Percentiles rank a stretch among this genome's conserved stretches.
These are phyloP conservation scores for Takifugu bimaculatus DNA, from an alignment of 2,113 vertebrate genomes.

Conservation along the genomic window DNA sequence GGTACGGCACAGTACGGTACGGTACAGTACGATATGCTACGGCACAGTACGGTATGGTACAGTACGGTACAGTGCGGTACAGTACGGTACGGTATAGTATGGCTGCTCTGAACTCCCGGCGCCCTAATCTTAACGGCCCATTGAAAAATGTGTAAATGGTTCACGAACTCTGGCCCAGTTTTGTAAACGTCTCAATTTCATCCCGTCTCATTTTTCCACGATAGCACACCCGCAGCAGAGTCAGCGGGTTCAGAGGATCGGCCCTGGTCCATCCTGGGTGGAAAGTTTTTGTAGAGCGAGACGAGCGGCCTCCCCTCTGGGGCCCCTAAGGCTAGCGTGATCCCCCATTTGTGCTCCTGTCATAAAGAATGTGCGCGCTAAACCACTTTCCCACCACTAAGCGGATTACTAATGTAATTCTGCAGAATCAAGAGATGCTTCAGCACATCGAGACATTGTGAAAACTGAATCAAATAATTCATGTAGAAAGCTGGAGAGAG, in stretches of 20 bases:
- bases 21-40: too few relatives aligned
- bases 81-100: too few relatives aligned
- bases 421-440: conserved; percentile 67
- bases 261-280: conserved; percentile 50
- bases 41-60: too few relatives aligned
- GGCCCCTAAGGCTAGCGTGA: conserved; percentile 67
- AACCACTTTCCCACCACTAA: conserved; percentile 77
- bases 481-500: conserved; percentile 35
- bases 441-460: conserved; percentile 48
- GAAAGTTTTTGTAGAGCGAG: conserved; percentile 67
- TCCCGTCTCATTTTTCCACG: conserved; percentile 3
- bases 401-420: conserved; percentile 75
- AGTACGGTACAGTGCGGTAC: too few relatives aligned
- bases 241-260: conserved; percentile 57
- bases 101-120: too few relatives aligned
- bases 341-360: conserved; percentile 67
- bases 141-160: too few relatives aligned
- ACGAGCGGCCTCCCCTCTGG: conserved; percentile 34
- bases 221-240: conserved; percentile 17
- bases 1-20: too few relatives aligned
- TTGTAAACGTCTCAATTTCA: not conserved
- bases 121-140: too few relatives aligned
- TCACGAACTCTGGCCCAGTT: conserved; percentile 34
- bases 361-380: conserved; percentile 68
- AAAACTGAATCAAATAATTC: conserved; percentile 52